Conservation (phyloP, 2,797 vertebrate genomes). For the Buphagus erythrorhynchus region DNA sequence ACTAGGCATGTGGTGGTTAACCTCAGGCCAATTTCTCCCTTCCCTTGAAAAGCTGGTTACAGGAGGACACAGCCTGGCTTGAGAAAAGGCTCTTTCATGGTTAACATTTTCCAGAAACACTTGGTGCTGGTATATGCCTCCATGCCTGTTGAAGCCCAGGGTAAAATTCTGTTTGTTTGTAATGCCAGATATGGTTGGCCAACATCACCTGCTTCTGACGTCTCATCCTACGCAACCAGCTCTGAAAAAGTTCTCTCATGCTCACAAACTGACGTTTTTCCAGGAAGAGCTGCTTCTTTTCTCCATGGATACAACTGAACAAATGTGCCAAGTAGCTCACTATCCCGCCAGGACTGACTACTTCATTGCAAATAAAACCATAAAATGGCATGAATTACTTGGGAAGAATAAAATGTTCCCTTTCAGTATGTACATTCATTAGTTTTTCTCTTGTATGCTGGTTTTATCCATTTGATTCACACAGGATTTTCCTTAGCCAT, state of each 20-base stretch:
- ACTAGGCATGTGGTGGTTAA: slow-evolving; percentile 9
- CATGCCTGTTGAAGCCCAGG: not conserved
- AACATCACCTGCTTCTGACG: slow-evolving; percentile 16
- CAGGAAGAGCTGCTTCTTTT: slow-evolving; percentile 55
- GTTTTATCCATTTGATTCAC: not conserved
- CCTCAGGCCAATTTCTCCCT: not conserved
- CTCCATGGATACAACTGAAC: not conserved
- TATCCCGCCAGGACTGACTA: slow-evolving; percentile 31
- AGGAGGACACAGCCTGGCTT: not conserved
- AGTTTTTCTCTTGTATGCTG: not conserved
- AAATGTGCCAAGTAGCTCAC: slow-evolving; percentile 22
- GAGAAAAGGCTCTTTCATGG: slow-evolving; percentile 38
- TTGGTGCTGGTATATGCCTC: slow-evolving; percentile 33
- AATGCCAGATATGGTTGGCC: slow-evolving; percentile 22
- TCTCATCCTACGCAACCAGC: not conserved
- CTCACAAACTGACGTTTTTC: slow-evolving; percentile 19
- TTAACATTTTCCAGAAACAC: slow-evolving; percentile 50
- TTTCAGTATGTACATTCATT: not conserved
- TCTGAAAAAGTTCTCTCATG: slow-evolving; percentile 25
- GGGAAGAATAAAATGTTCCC: slow-evolving; percentile 55
- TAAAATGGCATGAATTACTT: slow-evolving; percentile 50
- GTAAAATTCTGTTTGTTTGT: slow-evolving; percentile 13
- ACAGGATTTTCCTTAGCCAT: not conserved
- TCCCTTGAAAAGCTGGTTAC: not conserved
- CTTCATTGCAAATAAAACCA: slow-evolving; percentile 62